Conservation (phyloP, 2,888 invertebrate genomes). For the Scotopteryx bipunctaria region DNA sequence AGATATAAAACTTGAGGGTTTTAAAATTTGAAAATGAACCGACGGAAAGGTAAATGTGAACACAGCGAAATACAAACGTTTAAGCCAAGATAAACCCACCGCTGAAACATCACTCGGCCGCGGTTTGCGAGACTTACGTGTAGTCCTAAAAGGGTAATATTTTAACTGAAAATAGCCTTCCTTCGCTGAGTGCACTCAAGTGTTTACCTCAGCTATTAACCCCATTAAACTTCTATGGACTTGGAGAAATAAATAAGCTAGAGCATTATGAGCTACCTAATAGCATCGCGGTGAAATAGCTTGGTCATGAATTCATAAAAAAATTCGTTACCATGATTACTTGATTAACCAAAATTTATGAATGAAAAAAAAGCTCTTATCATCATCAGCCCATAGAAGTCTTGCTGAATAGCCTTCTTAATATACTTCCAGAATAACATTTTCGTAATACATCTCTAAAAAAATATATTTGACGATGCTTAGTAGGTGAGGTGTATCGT, state of each 20-base stretch:
- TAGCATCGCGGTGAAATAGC: conserved; percentile 6
- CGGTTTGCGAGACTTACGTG: conserved; percentile 56
- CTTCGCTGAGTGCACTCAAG: conserved; percentile 65
- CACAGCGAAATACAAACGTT: conserved; percentile 23
- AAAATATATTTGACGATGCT: too few species aligned
- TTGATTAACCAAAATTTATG: too few species aligned
- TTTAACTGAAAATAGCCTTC: conserved; percentile 69
- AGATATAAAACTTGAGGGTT: too few species aligned
- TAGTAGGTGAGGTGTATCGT: too few species aligned
- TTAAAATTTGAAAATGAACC: too few species aligned
- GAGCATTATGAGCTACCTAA: conserved; percentile 21
- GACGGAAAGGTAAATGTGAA: neutral
- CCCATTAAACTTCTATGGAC: conserved; percentile 55
- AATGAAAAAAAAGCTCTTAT: too few species aligned
- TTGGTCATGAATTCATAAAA: too few species aligned
- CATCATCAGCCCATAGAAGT: too few species aligned
- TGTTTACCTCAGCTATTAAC: conserved; percentile 69
- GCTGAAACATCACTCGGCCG: conserved; percentile 53
- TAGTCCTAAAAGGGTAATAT: conserved; percentile 77
- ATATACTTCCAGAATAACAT: too few species aligned
- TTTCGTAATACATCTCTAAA: too few species aligned
- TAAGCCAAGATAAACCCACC: conserved; percentile 36
- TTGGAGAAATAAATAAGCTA: conserved; percentile 23
- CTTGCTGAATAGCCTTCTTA: too few species aligned
- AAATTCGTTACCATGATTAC: too few species aligned